Percentiles rank a stretch among this genome's conserved stretches.
Conservation (phyloP, 2,888 invertebrate species). For the Cheilosia vernalis region DNA sequence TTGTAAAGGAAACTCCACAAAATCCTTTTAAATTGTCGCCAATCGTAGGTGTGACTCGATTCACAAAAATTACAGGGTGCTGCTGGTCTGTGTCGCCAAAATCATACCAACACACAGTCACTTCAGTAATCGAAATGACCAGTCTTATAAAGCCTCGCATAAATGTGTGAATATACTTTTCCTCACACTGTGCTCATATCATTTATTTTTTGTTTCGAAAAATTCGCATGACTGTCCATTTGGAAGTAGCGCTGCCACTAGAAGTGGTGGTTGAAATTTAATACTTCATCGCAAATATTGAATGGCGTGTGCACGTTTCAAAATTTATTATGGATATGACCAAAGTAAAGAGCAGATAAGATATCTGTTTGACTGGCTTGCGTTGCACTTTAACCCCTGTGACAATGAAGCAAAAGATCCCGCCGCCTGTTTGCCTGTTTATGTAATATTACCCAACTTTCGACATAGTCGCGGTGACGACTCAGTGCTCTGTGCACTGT, state of each 20-base stretch:
- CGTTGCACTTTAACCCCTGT: constrained; percentile 40
- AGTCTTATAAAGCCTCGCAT: background rate
- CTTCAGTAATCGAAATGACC: background rate
- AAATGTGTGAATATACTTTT: constrained; percentile 27
- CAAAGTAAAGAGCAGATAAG: constrained; percentile 70
- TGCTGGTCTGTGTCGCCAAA: too few relatives aligned
- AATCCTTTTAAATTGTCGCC: too few relatives aligned
- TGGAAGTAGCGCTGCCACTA: constrained; percentile 13
- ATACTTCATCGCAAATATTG: constrained; percentile 71
- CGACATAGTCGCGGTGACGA: constrained; percentile 22
- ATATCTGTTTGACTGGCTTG: constrained; percentile 57
- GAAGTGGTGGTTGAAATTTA: constrained; percentile 58
- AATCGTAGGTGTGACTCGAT: too few relatives aligned
- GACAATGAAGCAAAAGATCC: constrained; percentile 11
- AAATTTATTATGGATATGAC: constrained; percentile 71
- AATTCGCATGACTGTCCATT: constrained; percentile 53
- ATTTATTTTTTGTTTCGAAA: background rate
- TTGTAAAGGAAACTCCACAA: too few relatives aligned
- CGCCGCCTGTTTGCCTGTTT: constrained; percentile 22
- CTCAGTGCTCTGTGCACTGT: background rate
- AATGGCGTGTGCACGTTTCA: constrained; percentile 75
- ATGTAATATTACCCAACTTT: constrained; percentile 68
- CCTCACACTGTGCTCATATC: background rate
- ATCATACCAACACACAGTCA: too few relatives aligned
- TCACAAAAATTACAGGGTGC: too few relatives aligned